Percentiles rank a stretch among this genome's conserved stretches.
Evolutionary conservation across 2,888 invertebrate genomes (phyloP).

Genomic region (Dasysyrphus albostriatus): DNA sequence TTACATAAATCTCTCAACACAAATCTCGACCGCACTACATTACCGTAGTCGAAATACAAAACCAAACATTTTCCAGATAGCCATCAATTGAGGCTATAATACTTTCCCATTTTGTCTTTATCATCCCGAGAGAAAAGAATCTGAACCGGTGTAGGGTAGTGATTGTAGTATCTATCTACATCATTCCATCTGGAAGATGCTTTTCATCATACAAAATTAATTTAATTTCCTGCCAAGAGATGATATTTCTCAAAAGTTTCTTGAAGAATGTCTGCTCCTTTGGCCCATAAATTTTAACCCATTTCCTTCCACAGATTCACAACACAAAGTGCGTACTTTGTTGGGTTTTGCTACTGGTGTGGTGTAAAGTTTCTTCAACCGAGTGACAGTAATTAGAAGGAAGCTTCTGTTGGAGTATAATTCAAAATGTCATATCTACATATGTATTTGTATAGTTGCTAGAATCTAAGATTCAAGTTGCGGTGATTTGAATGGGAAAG

Average conservation of each 20-base stretch:
- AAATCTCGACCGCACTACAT: background rate
- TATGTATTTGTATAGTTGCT: background rate
- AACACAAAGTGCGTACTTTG: background rate
- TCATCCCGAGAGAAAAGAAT: slow-evolving; percentile 9
- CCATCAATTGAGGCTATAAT: slow-evolving; percentile 6
- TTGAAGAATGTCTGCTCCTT: slow-evolving; percentile 55
- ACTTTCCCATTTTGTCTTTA: slow-evolving; percentile 16
- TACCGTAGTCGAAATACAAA: slow-evolving; percentile 17
- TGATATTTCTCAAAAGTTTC: slow-evolving; percentile 36
- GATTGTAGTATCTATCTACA: slow-evolving; percentile 3
- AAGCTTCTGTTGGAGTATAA: slow-evolving; percentile 51
- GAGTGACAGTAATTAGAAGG: slow-evolving; percentile 62
- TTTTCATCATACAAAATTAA: slow-evolving; percentile 49
- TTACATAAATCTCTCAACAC: slow-evolving; percentile 7
- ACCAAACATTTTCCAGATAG: slow-evolving; percentile 18
- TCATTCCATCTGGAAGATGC: slow-evolving; percentile 20
- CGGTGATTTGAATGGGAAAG: slow-evolving; percentile 20
- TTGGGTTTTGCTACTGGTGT: background rate
- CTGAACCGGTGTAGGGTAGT: background rate
- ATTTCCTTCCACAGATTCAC: slow-evolving; percentile 5
- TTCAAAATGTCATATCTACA: slow-evolving; percentile 47
- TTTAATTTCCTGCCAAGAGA: slow-evolving; percentile 54
- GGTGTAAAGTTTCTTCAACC: slow-evolving; percentile 55
- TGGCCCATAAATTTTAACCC: slow-evolving; percentile 33
- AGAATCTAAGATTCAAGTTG: slow-evolving; percentile 31